Percentiles rank a stretch among this genome's conserved stretches.
phyloP scores from a whole-genome alignment of 2,113 vertebrate species.

The Microcebus jonahi region DNA sequence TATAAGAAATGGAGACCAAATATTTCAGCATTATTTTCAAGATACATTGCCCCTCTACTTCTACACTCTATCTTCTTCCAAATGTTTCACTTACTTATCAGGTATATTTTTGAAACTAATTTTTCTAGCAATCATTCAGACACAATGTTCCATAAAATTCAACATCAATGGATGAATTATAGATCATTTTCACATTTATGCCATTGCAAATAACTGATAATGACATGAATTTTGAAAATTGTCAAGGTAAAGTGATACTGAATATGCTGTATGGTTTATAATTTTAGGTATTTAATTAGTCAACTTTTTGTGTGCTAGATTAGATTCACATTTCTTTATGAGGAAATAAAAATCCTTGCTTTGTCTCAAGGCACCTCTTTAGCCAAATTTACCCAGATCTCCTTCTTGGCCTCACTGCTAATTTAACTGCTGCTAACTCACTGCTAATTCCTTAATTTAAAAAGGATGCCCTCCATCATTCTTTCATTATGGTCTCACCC shows the following conservation, averaged over 20 bases:
- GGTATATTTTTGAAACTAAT: not conserved
- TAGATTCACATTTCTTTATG: not conserved
- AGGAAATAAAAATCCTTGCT: not conserved
- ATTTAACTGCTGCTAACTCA: not conserved
- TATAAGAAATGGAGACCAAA: not conserved
- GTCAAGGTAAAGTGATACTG: not conserved
- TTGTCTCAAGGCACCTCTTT: not conserved
- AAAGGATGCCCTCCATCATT: not conserved
- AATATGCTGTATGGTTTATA: not conserved
- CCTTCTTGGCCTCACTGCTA: not conserved
- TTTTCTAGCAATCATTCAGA: not conserved
- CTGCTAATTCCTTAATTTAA: not conserved
- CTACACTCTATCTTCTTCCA: not conserved
- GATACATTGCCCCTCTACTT: not conserved
- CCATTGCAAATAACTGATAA: not conserved
- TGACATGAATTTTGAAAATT: not conserved
- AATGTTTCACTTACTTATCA: not conserved
- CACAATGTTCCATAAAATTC: not conserved
- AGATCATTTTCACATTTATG: not conserved
- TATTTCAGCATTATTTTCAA: not conserved
- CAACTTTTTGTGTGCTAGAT: not conserved
- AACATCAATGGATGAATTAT: not conserved
- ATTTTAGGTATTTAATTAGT: not conserved
- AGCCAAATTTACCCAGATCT: fast-evolving
- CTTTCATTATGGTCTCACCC: not conserved